Conservation (phyloP, 92 coral and sea anemone genomes). For the Diadumene lineata region DNA sequence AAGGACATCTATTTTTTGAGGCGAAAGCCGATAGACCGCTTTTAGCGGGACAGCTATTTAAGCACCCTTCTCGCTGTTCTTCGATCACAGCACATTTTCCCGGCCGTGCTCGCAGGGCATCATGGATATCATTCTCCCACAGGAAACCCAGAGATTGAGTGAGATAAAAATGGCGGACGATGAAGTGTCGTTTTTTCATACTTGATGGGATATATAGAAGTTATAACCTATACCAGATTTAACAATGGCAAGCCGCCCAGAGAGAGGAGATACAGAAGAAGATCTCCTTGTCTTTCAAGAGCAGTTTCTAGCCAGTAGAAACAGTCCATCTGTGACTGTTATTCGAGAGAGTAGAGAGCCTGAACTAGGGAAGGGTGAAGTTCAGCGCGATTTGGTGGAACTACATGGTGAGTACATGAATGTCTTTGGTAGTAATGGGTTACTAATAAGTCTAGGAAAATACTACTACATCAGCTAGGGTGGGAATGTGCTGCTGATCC, state of each 20-base stretch:
- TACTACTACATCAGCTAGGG: neutral
- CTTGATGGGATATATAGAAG: neutral
- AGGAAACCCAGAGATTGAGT: too few relatives aligned
- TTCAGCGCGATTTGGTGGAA: constrained; percentile 81
- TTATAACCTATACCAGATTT: neutral
- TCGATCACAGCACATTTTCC: too few relatives aligned
- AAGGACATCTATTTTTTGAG: too few relatives aligned
- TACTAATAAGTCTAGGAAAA: neutral
- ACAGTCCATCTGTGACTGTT: constrained; percentile 72
- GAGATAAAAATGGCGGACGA: constrained; percentile 37
- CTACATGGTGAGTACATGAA: constrained; percentile 62
- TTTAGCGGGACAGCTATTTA: too few relatives aligned
- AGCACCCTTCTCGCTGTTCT: too few relatives aligned
- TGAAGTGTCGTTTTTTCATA: too few relatives aligned
- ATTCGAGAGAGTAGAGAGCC: constrained; percentile 41
- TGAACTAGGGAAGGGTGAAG: neutral
- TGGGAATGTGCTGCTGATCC: neutral
- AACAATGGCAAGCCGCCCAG: constrained; percentile 86
- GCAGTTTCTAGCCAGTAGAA: constrained; percentile 68
- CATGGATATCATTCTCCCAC: too few relatives aligned
- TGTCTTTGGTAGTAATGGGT: neutral
- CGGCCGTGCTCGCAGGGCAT: too few relatives aligned
- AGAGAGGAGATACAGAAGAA: constrained; percentile 77
- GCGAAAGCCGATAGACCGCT: too few relatives aligned
- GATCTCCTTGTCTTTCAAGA: constrained; percentile 78